These are phyloP conservation scores for Siphonodentalium dalli DNA, from an alignment of 2,888 invertebrate genomes.

Conservation along the genomic window DNA sequence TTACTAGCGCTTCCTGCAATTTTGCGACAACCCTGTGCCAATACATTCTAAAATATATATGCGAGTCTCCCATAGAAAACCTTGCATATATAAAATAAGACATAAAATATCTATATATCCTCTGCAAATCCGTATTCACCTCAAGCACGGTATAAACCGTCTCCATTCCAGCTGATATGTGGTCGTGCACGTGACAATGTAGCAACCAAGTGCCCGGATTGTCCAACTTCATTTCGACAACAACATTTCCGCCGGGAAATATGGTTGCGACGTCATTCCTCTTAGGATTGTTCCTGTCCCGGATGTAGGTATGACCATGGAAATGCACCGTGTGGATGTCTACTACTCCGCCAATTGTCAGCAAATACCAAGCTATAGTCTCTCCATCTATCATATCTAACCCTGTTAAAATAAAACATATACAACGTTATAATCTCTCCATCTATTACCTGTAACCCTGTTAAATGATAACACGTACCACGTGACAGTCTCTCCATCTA, in stretches of 20 bases:
- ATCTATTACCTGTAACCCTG: too few relatives aligned
- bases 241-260: conserved; percentile 50
- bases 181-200: conserved; percentile 48
- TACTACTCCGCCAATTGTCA: conserved; percentile 40
- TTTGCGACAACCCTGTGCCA: too few relatives aligned
- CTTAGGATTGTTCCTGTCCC: conserved; percentile 31
- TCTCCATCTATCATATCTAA: conserved; percentile 37
- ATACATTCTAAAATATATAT: too few relatives aligned
- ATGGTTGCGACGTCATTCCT: conserved; percentile 49
- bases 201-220: conserved; percentile 52
- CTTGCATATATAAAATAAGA: too few relatives aligned
- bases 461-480: too few relatives aligned
- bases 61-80: too few relatives aligned
- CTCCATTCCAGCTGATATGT: conserved; percentile 45
- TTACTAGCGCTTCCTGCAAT: too few relatives aligned
- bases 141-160: conserved; percentile 41
- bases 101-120: too few relatives aligned
- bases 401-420: too few relatives aligned
- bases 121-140: too few relatives aligned
- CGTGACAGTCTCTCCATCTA: too few relatives aligned
- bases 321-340: conserved; percentile 47
- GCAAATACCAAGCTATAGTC: conserved; percentile 38
- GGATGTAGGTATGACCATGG: conserved; percentile 45
- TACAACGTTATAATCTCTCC: too few relatives aligned
- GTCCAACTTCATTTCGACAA: conserved; percentile 44